Evolutionary conservation across 2,888 invertebrate species (phyloP).

Genomic region (Cosmorhoe ocellata): DNA sequence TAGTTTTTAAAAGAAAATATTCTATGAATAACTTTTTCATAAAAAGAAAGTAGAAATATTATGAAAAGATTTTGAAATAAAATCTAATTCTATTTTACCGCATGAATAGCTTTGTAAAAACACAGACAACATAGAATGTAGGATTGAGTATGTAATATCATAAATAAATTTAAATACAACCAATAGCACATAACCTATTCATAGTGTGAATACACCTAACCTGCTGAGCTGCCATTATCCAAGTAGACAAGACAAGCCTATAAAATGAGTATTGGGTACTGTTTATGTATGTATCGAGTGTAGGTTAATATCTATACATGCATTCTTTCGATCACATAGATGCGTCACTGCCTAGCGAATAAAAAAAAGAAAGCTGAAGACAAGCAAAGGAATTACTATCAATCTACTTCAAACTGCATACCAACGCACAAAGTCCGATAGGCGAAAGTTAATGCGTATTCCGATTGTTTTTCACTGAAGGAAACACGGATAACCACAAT

Average conservation of each 20-base stretch:
- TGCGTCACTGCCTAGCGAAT: conserved; percentile 65
- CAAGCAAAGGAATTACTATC: conserved; percentile 8
- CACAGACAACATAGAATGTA: no score
- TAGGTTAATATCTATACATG: conserved; percentile 13
- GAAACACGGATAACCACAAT: conserved; percentile 25
- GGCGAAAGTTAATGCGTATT: not conserved
- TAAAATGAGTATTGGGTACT: conserved; percentile 11
- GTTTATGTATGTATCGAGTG: conserved; percentile 1
- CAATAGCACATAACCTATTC: conserved; percentile 23
- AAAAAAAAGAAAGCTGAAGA: conserved; percentile 52
- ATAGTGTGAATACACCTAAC: conserved; percentile 13
- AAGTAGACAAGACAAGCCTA: conserved; percentile 14
- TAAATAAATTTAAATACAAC: not conserved
- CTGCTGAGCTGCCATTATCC: conserved; percentile 18
- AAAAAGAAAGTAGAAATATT: no score
- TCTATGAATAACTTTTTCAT: no score
- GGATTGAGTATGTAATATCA: no score
- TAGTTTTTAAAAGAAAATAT: no score
- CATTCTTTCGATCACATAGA: conserved; percentile 40
- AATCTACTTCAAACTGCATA: conserved; percentile 9
- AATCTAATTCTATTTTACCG: no score
- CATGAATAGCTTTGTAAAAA: no score
- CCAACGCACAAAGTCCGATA: not conserved
- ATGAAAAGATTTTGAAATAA: no score
- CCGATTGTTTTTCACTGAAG: conserved; percentile 3